phyloP scores from a whole-genome alignment of 2,888 invertebrate species.

The Spodoptera exigua region DNA sequence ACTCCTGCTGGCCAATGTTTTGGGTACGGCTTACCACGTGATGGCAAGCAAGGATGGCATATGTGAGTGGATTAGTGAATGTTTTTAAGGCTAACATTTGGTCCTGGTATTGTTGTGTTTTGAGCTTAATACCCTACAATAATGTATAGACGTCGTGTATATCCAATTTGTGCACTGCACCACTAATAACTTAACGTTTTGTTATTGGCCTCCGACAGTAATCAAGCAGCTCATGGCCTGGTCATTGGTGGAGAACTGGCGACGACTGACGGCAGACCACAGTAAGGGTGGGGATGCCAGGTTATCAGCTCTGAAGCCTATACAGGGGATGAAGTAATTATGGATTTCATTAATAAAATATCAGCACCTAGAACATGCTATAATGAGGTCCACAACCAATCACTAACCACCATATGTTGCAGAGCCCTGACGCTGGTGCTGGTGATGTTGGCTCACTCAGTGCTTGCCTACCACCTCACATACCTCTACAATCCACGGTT shows the following conservation, averaged over 20 bases:
- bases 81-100: neutral
- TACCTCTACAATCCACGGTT: constrained; percentile 72
- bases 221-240: constrained; percentile 66
- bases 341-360: neutral
- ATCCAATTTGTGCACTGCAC: no score
- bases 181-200: neutral
- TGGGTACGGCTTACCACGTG: constrained; percentile 71
- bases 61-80: constrained; percentile 53
- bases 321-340: constrained; percentile 73
- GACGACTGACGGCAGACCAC: constrained; percentile 64
- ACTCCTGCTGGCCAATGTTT: constrained; percentile 60
- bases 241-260: constrained; percentile 71
- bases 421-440: constrained; percentile 68
- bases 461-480: constrained; percentile 64
- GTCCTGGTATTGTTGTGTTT: no score
- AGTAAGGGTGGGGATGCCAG: constrained; percentile 66
- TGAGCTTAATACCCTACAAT: no score
- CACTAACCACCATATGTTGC: constrained; percentile 44
- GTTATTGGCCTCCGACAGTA: constrained; percentile 59
- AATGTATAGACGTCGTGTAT: no score
- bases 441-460: constrained; percentile 71
- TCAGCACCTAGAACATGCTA: no score
- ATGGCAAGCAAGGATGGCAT: constrained; percentile 46
- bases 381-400: no score
- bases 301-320: constrained; percentile 65